phyloP scores from a whole-genome alignment of 2,113 vertebrate species.

The Arvicanthis niloticus region DNA sequence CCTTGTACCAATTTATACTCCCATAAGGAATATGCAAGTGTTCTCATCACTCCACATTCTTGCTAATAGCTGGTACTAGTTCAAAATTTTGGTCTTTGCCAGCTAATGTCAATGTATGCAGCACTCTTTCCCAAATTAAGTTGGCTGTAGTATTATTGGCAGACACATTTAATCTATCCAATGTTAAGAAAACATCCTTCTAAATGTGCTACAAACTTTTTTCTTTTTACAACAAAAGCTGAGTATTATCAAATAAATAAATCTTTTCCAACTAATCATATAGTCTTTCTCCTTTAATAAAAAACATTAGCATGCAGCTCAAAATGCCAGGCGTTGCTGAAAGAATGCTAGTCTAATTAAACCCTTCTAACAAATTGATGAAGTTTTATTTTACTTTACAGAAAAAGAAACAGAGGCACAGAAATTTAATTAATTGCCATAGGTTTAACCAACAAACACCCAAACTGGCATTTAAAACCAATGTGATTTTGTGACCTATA shows the following conservation, averaged over 20 bases:
- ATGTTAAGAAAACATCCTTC: neutral
- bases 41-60: neutral
- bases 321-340: neutral
- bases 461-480: neutral
- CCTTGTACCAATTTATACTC: neutral
- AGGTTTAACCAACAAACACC: neutral
- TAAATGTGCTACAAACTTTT: neutral
- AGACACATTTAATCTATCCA: neutral
- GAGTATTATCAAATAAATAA: neutral
- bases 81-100: neutral
- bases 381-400: constrained; percentile 11
- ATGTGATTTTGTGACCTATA: neutral
- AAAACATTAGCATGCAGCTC: neutral
- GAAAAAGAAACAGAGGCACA: neutral
- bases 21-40: neutral
- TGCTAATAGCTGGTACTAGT: neutral
- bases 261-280: neutral
- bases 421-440: neutral
- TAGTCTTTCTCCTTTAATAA: constrained; percentile 27
- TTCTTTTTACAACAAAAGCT: neutral
- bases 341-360: neutral
- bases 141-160: neutral
- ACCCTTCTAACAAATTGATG: neutral
- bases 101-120: neutral
- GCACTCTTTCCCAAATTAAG: neutral